Percentiles rank a stretch among this genome's conserved stretches.
Conservation (phyloP, 2,888 invertebrate genomes). For the Drosophila picticornis region DNA sequence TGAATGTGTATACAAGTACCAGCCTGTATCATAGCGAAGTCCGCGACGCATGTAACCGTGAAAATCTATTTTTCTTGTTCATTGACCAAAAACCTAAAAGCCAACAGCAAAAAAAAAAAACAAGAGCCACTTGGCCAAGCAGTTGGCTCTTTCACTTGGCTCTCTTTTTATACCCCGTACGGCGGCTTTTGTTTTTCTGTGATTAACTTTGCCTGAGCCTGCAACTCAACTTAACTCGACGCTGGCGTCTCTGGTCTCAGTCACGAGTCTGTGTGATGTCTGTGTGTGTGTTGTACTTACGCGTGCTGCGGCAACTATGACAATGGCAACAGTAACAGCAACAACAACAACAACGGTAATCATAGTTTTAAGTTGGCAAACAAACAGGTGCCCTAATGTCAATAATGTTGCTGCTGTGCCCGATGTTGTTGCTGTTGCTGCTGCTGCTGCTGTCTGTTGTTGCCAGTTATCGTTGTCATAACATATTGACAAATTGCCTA, state of each 20-base stretch:
- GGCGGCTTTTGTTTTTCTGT: conserved; percentile 62
- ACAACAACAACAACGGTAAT: conserved; percentile 69
- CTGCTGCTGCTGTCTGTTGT: conserved; percentile 21
- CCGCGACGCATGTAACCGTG: conserved; percentile 77
- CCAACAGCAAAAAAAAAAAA: conserved; percentile 19
- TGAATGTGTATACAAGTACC: conserved; percentile 26
- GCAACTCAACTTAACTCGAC: conserved; percentile 21
- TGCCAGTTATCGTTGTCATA: conserved; percentile 58
- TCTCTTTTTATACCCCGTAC: conserved; percentile 16
- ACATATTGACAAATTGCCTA: conserved; percentile 77
- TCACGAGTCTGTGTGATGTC: conserved; percentile 60
- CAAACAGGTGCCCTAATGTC: conserved; percentile 80
- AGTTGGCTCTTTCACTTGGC: conserved; percentile 66
- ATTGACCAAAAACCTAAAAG: conserved; percentile 73
- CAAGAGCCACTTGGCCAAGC: conserved; percentile 40
- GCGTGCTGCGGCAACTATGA: conserved; percentile 67
- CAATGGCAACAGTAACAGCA: conserved; percentile 34
- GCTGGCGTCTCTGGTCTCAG: conserved; percentile 59
- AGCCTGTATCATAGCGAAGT: conserved; percentile 34
- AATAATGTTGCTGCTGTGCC: conserved; percentile 63
- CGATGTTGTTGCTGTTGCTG: conserved; percentile 18
- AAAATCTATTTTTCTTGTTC: conserved; percentile 80
- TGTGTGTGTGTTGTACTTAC: conserved; percentile 52
- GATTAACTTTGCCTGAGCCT: conserved; percentile 67
- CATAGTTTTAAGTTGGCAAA: conserved; percentile 73